Base-by-base conservation (phyloP, 2,113 vertebrate species). In the Cinclus mexicanus region DNA sequence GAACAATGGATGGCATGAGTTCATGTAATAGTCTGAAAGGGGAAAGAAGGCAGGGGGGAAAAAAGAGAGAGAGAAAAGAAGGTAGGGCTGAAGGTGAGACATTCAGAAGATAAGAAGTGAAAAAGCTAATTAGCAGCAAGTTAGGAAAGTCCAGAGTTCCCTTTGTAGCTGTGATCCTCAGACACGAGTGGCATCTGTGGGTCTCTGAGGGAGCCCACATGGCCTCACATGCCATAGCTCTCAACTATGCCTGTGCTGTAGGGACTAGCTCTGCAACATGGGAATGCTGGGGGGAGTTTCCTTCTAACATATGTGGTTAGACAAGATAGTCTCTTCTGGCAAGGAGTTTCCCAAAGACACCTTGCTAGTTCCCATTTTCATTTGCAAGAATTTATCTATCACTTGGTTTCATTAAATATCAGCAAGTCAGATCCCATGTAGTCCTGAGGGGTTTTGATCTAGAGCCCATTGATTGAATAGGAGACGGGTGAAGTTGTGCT, bases 371-470 rank as follows among this genome's bases (percentile, higher is more conserved):
- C 33, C 35, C n/a, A 18, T 61, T 93, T 89, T 74, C 59, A 83
- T 87, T 77, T 92, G 88, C 85, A 86, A 81, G 42, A 67, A 14
- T 88, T 85, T 88, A 59, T 95, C 65, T 89, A 42, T 80, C 28
- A 28, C 52, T 80, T 90, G 28, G 39, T 85, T 86, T 94, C 71
- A 33, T 77, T 91, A 19, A 17, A 2, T 28, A 55, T 59, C 41
- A 70, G 42, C 29, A 60, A 88, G 64, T 59, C n/a, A 63, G 42
- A 64, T 81, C 21, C 42, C 14, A 0, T 44, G 35, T 56, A 56
- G 59, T 74, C 47, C 50, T 25, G 61, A 64, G 26, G 23, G 25
- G 19, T 83, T 94, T 94, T 88, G 74, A 39, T 55, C 53, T 75
- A 9, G 71, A 93, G 44, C 44, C 52, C 6, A 4, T 33, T 60